Percentiles rank a stretch among this genome's conserved stretches.
Conservation (phyloP, 2,888 invertebrate genomes). For the Ptilodon capucinus region DNA sequence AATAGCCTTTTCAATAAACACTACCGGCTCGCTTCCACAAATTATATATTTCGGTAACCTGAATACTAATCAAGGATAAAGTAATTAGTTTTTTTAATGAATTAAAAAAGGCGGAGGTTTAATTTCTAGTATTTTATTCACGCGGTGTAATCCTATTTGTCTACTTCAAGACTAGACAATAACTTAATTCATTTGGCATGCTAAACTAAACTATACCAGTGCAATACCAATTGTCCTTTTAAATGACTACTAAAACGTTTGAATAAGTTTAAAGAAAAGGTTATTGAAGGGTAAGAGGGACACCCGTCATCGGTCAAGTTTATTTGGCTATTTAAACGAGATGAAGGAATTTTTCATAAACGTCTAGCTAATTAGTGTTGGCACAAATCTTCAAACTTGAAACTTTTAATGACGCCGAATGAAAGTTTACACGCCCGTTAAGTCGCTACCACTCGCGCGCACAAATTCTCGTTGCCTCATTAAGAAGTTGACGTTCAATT, state of each 20-base stretch:
- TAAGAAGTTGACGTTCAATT: slow-evolving; percentile 71
- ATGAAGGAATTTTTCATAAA: slow-evolving; percentile 54
- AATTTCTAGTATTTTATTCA: no score
- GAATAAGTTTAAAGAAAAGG: slow-evolving; percentile 12
- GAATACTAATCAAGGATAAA: no score
- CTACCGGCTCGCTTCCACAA: no score
- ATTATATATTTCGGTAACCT: no score
- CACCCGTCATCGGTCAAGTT: slow-evolving; percentile 26
- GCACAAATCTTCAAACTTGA: slow-evolving; percentile 73
- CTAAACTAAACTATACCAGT: neutral
- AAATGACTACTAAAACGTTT: slow-evolving; percentile 20
- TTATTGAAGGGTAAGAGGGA: slow-evolving; percentile 16
- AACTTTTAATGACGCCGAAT: slow-evolving; percentile 80
- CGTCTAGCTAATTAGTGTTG: slow-evolving; percentile 76
- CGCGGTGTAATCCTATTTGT: neutral
- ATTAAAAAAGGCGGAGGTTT: no score
- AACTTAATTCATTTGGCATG: neutral
- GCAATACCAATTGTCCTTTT: neutral
- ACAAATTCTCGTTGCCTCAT: slow-evolving; percentile 76
- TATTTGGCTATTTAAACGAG: slow-evolving; percentile 39
- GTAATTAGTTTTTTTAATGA: no score
- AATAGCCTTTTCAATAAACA: no score
- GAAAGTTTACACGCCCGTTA: slow-evolving; percentile 76
- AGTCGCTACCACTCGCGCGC: slow-evolving; percentile 66
- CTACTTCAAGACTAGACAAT: neutral